Conservation (phyloP, 2,797 vertebrate species). For the Gallinago stenura region DNA sequence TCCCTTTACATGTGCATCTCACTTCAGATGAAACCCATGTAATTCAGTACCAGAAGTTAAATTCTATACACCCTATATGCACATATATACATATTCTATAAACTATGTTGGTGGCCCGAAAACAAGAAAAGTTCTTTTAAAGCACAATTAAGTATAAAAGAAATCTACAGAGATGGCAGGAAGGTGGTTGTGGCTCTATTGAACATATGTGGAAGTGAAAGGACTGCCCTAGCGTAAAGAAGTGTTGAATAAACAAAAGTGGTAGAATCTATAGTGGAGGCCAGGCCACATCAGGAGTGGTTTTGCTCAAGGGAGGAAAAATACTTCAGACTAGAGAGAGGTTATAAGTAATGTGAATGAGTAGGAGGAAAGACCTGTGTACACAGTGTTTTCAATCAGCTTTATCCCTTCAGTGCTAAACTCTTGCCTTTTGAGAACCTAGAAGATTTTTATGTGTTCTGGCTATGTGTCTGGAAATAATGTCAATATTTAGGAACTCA, state of each 20-base stretch:
- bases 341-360: background rate
- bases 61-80: background rate
- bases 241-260: background rate
- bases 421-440: background rate
- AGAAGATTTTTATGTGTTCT: background rate
- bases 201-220: background rate
- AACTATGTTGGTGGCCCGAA: constrained; percentile 17
- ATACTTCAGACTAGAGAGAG: background rate
- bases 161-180: background rate
- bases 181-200: background rate
- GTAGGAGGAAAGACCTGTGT: background rate
- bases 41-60: background rate
- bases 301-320: background rate
- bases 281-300: background rate
- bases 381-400: background rate
- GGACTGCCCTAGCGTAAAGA: background rate
- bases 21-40: background rate
- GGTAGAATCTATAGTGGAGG: background rate
- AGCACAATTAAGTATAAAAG: background rate
- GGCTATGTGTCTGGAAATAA: background rate
- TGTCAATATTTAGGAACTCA: background rate
- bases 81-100: background rate
- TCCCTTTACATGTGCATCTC: background rate
- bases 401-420: background rate
- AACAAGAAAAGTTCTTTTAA: background rate